phyloP scores from a whole-genome alignment of 1,140 invertebrate species.

The Apis laboriosa region DNA sequence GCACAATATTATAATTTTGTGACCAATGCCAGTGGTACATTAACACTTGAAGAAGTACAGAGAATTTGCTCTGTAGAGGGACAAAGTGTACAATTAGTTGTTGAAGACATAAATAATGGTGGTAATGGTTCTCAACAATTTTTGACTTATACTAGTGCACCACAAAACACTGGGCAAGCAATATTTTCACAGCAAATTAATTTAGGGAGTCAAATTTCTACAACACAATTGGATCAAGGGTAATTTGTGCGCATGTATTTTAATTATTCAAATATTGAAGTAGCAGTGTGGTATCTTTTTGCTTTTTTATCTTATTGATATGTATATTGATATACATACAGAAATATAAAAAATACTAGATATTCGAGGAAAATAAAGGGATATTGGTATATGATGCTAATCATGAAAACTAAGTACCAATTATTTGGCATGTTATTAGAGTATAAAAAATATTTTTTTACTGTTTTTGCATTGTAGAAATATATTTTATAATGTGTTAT shows the following conservation, averaged over 20 bases:
- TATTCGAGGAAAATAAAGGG: slow-evolving; percentile 35
- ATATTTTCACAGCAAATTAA: slow-evolving; percentile 73
- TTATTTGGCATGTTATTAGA: slow-evolving; percentile 16
- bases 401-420: slow-evolving; percentile 34
- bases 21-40: slow-evolving; percentile 73
- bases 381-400: slow-evolving; percentile 44
- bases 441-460: slow-evolving; percentile 8
- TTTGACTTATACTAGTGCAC: slow-evolving; percentile 70
- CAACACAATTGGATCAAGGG: slow-evolving; percentile 75
- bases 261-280: slow-evolving; percentile 39
- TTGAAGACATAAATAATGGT: slow-evolving; percentile 75
- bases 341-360: background rate
- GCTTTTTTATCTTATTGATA: slow-evolving; percentile 23
- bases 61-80: slow-evolving; percentile 74
- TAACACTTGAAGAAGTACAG: slow-evolving; percentile 74
- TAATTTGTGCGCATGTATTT: slow-evolving; percentile 70
- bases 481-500: background rate
- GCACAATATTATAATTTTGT: slow-evolving; percentile 79
- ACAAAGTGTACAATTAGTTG: slow-evolving; percentile 74
- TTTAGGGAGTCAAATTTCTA: slow-evolving; percentile 69
- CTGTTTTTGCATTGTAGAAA: slow-evolving; percentile 9
- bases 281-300: slow-evolving; percentile 37
- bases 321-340: background rate
- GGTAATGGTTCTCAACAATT: slow-evolving; percentile 68
- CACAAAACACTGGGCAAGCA: slow-evolving; percentile 70